Base-by-base conservation (phyloP, 2,797 vertebrate genomes). In the Bradypus variegatus region DNA sequence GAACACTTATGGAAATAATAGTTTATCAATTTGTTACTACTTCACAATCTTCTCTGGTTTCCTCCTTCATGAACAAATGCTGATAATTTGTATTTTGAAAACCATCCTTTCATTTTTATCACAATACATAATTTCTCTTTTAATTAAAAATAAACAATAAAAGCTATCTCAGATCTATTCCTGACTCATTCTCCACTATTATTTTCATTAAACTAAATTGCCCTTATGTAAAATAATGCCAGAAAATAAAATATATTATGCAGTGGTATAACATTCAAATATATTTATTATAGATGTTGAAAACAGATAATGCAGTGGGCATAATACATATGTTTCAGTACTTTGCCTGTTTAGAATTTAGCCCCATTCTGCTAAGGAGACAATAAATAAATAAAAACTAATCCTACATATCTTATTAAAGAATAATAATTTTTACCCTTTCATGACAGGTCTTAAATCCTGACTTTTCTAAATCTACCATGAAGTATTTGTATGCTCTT, bases 401-500 rank as follows among this genome's bases (percentile, higher is more conserved):
- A 73, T 5, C 6, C 4, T 62, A 18, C n/a, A 8, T 58, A 45
- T 86, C 31, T 58, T 95, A 86, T 88, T 93, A 93, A 91, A 73
- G 78, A 79, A 69, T 8, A 3, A 69, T 88, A 89, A 88, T 88
- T 85, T 75, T 83, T 31, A 55, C 31, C n/a, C 38, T 83, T 85
- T 89, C 21, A 72, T 60, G 19, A 86, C 8, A 91, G 19, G 8
- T 60, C 23, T 94, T 65, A 95, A 95, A 87, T 25, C 31, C 50
- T 95, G 3, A 12, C 2, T 41, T 60, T n/a, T 82, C 55, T 33
- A 70, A 94, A 33, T n/a, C 1, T 5, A 69, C 33, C 82, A 0
- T 67, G 23, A 93, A 55, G 6, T 91, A 60, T 62, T 67, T 67
- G 91, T 72, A 81, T 94, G 91, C 9, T 93, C 36, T 53, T 94